Percentiles rank a stretch among this genome's conserved stretches.
Conservation (phyloP, 1,140 invertebrate genomes). For the Diprion similis region DNA sequence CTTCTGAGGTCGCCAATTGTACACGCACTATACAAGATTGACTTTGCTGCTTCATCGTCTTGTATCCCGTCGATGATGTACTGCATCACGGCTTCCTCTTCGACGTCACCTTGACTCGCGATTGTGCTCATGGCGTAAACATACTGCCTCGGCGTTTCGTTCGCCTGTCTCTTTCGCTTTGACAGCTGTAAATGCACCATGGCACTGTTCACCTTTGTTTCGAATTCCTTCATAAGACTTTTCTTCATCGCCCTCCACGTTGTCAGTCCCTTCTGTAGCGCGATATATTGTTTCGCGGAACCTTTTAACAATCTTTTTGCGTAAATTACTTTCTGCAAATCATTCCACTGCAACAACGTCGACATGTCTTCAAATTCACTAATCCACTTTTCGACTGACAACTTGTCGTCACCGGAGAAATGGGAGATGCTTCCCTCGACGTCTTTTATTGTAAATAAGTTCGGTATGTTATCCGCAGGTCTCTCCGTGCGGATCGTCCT, state of each 20-base stretch:
- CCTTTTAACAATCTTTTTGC: conserved; percentile 28
- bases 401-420: conserved; percentile 33
- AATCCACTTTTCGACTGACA: conserved; percentile 33
- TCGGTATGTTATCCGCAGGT: background rate
- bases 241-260: conserved; percentile 30
- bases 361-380: conserved; percentile 34
- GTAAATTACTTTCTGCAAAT: conserved; percentile 32
- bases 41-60: conserved; percentile 41
- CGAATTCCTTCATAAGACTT: conserved; percentile 34
- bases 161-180: conserved; percentile 31
- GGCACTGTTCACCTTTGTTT: conserved; percentile 29
- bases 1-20: conserved; percentile 39
- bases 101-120: conserved; percentile 37
- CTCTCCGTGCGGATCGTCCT: background rate
- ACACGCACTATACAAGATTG: conserved; percentile 42
- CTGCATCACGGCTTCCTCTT: conserved; percentile 39
- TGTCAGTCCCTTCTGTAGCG: conserved; percentile 22
- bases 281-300: conserved; percentile 31
- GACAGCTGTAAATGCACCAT: conserved; percentile 30
- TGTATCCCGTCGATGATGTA: conserved; percentile 52
- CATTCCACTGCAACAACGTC: conserved; percentile 29
- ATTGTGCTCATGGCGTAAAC: conserved; percentile 38
- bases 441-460: conserved; percentile 29
- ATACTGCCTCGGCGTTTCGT: conserved; percentile 31
- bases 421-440: conserved; percentile 31